Base-by-base conservation (phyloP, 2,797 vertebrate species). In the Diplodus sargus region DNA sequence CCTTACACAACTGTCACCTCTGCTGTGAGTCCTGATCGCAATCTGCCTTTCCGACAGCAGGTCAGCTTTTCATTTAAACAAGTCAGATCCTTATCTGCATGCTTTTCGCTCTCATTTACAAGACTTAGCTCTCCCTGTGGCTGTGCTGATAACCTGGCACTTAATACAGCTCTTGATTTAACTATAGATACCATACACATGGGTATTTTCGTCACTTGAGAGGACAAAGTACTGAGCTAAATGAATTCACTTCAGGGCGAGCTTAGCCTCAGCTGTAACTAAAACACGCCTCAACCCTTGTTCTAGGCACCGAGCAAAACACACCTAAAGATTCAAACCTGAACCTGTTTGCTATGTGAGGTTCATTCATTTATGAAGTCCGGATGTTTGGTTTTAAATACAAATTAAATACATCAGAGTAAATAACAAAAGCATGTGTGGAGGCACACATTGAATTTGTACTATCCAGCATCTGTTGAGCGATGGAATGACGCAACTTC, bases 71-170 rank as follows among this genome's bases (percentile, higher is more conserved):
- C 65, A 71, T 78, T 78, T 58, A 66, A 63, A 61, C 61, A 62
- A 60, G 49, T 39, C 67, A 54, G 75, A 78, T 74, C 43, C 9
- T 59, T 83, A 82, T 89, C 74, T 67, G 60, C 14, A 18, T 1
- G 5, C 30, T 73, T 73, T 64, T 34, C 81, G n/a, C 65, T 79
- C 25, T 71, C 62, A 72, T 83, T 74, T 80, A 76, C 48, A 74
- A 68, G 25, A 58, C 71, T 20, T 45, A 25, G 20, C 45, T 59
- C 58, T 45, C 17, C 11, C 25, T 6, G 9, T 5, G 16, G 54
- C 72, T 30, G 4, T 1, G 30, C 52, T 70, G 82, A 79, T 77
- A 85, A 85, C 56, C 74, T 47, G 61, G 0, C 3, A 52, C 75
- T 64, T 30, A 56, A 77, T 25, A 4, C 59, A 47, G 64, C 57